These are phyloP conservation scores for Oryzaephilus surinamensis DNA, from an alignment of 1,140 invertebrate species.

Conservation along the genomic window DNA sequence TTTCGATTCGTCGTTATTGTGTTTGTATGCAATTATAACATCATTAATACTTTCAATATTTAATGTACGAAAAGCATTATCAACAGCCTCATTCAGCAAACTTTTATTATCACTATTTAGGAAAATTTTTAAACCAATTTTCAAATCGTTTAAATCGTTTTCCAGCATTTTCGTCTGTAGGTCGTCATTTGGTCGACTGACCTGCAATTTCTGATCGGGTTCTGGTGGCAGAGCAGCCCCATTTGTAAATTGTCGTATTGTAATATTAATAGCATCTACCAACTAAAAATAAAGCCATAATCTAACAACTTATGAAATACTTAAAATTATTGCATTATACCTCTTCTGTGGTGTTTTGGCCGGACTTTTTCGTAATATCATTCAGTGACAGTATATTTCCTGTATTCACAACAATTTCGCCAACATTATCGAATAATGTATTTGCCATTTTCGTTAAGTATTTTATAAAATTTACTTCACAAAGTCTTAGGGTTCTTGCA, in stretches of 20 bases:
- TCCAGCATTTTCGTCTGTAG: conserved; percentile 47
- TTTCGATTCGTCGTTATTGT: conserved; percentile 37
- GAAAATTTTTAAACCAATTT: conserved; percentile 55
- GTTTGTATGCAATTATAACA: conserved; percentile 60
- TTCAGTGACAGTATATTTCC: conserved; percentile 78
- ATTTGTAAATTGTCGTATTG: conserved; percentile 44
- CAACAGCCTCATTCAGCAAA: conserved; percentile 43
- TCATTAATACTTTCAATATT: conserved; percentile 57
- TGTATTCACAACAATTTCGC: conserved; percentile 51
- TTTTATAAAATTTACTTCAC: too few relatives aligned
- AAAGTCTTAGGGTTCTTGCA: too few relatives aligned
- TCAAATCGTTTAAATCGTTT: conserved; percentile 48
- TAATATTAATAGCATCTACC: conserved; percentile 58
- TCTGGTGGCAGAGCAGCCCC: conserved; percentile 27
- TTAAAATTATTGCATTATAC: conserved; percentile 39
- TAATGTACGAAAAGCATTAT: conserved; percentile 36
- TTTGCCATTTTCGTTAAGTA: not conserved
- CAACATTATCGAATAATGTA: conserved; percentile 4
- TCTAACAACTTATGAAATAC: conserved; percentile 1
- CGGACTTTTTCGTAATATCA: conserved; percentile 71
- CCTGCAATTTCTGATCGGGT: conserved; percentile 29
- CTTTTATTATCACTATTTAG: conserved; percentile 45
- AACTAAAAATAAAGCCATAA: too few relatives aligned
- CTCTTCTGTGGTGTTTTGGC: conserved; percentile 72
- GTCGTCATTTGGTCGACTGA: conserved; percentile 43